Conservation (phyloP, 2,888 invertebrate species). For the Crossocerus cetratus region DNA sequence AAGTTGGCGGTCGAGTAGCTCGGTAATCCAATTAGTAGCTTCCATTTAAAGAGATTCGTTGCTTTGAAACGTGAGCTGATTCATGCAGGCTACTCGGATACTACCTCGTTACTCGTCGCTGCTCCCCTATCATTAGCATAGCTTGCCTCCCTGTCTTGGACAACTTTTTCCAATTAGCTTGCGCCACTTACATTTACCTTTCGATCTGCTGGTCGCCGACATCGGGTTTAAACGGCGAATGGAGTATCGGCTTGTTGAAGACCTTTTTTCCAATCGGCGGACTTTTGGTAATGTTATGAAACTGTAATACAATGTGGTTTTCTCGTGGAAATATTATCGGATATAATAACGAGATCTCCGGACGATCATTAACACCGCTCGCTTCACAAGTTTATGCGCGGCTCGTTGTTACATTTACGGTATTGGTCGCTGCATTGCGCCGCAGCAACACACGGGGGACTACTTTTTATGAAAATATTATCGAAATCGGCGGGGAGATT, state of each 20-base stretch:
- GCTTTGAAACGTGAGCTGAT: slow-evolving; percentile 45
- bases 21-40: slow-evolving; percentile 60
- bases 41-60: slow-evolving; percentile 47
- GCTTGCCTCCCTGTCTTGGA: too few species aligned
- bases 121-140: too few species aligned
- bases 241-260: too few species aligned
- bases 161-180: too few species aligned
- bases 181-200: too few species aligned
- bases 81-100: slow-evolving; percentile 18
- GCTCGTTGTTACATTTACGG: background rate
- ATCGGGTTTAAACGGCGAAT: too few species aligned
- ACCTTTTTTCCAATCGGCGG: too few species aligned
- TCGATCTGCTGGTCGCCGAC: too few species aligned
- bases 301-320: background rate
- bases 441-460: background rate
- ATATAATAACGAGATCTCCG: slow-evolving; percentile 44
- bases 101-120: background rate
- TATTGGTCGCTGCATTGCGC: background rate
- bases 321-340: slow-evolving; percentile 32
- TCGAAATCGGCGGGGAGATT: background rate
- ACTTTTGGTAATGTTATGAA: too few species aligned
- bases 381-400: slow-evolving; percentile 11
- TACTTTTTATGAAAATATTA: background rate
- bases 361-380: slow-evolving; percentile 43
- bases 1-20: slow-evolving; percentile 32